Evolutionary conservation across 1,140 invertebrate species (phyloP).

Genomic region (Heliconius nattereri): DNA sequence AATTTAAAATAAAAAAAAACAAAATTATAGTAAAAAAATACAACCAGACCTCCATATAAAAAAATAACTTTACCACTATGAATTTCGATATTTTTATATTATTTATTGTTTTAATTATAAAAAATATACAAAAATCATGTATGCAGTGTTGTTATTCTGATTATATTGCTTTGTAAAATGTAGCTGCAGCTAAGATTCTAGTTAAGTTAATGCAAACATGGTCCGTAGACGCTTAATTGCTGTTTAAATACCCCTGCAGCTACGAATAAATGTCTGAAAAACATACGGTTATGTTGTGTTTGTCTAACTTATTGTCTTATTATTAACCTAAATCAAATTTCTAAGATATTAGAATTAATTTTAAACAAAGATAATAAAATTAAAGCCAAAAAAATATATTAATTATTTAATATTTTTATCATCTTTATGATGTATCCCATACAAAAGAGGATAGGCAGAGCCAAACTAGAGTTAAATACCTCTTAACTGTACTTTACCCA

Average conservation of each 20-base stretch:
- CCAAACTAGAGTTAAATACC: no score
- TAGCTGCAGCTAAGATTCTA: slow-evolving; percentile 28
- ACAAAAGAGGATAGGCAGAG: no score
- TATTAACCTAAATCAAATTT: slow-evolving; percentile 17
- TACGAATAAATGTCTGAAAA: slow-evolving; percentile 40
- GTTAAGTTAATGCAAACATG: slow-evolving; percentile 37
- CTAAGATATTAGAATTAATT: background rate
- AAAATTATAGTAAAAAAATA: no score
- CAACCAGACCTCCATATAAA: background rate
- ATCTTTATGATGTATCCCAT: no score
- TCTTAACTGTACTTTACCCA: no score
- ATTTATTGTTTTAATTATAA: background rate
- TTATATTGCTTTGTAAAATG: slow-evolving; percentile 4
- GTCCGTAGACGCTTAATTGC: slow-evolving; percentile 36
- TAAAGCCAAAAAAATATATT: background rate
- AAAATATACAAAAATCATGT: background rate
- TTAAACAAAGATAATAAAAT: background rate
- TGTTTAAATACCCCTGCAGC: slow-evolving; percentile 35
- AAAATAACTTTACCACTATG: background rate
- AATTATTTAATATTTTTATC: no score
- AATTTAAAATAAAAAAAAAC: no score
- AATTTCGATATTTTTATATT: background rate
- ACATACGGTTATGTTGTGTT: slow-evolving; percentile 32
- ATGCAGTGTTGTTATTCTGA: background rate
- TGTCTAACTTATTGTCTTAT: slow-evolving; percentile 26